Conservation (phyloP, 2,888 invertebrate genomes). For the Apotomis betuletana region DNA sequence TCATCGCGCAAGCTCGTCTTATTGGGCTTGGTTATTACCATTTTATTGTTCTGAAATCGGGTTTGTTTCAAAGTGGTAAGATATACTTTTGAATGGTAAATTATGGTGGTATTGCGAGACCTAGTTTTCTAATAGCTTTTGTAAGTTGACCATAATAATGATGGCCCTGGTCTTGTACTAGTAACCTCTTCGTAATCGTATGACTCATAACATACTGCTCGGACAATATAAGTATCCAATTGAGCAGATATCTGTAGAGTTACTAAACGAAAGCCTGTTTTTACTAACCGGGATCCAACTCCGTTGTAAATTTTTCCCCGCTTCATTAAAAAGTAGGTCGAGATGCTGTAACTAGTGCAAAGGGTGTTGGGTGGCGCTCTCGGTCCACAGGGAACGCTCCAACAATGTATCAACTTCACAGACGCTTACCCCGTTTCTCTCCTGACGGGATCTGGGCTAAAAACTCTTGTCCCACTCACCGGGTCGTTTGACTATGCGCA, state of each 20-base stretch:
- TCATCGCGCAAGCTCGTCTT: conserved; percentile 41
- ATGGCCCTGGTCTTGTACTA: neutral
- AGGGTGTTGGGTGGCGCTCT: conserved; percentile 42
- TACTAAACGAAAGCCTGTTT: neutral
- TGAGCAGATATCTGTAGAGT: too few species aligned
- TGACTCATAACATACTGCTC: too few species aligned
- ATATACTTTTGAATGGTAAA: neutral
- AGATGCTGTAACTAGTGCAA: conserved; percentile 59
- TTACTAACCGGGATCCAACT: neutral
- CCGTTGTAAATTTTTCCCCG: conserved; percentile 55
- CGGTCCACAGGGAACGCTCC: neutral
- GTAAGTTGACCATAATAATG: neutral
- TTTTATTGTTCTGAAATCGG: neutral
- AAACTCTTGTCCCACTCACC: conserved; percentile 38
- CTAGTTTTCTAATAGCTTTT: neutral
- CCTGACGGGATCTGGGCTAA: conserved; percentile 3
- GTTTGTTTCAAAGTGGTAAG: neutral
- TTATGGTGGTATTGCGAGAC: neutral
- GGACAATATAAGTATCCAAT: too few species aligned
- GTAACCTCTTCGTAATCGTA: too few species aligned
- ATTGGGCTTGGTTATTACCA: conserved; percentile 40
- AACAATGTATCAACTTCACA: conserved; percentile 4
- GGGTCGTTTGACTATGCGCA: conserved; percentile 27
- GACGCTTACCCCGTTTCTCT: conserved; percentile 6
- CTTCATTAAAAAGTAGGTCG: conserved; percentile 71